Conservation (phyloP, 2,888 invertebrate genomes). For the Drosophila eohydei region DNA sequence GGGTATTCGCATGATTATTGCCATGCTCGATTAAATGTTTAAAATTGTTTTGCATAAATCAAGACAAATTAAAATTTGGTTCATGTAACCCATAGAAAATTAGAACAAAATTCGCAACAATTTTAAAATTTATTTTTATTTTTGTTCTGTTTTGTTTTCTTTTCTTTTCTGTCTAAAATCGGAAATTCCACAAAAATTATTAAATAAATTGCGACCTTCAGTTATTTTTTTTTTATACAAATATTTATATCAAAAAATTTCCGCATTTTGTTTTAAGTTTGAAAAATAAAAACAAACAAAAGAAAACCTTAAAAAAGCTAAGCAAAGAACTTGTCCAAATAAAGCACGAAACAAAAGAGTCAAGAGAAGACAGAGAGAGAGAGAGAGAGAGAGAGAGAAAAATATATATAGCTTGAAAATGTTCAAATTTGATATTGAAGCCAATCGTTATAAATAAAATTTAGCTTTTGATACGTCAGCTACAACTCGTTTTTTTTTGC, state of each 20-base stretch:
- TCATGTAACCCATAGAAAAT: not conserved
- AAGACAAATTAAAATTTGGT: slow-evolving; percentile 32
- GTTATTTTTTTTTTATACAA: slow-evolving; percentile 11
- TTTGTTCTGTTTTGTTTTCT: not conserved
- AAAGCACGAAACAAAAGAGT: slow-evolving; percentile 16
- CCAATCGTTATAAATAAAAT: slow-evolving; percentile 21
- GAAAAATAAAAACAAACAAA: slow-evolving; percentile 28
- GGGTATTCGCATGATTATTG: slow-evolving; percentile 24
- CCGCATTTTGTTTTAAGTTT: slow-evolving; percentile 41
- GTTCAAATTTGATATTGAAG: slow-evolving; percentile 43
- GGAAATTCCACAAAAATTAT: slow-evolving; percentile 25
- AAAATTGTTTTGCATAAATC: slow-evolving; percentile 46
- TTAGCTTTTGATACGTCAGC: slow-evolving; percentile 20
- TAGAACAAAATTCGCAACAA: slow-evolving; percentile 2
- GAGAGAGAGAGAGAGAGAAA: not conserved
- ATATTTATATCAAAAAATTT: slow-evolving; percentile 34
- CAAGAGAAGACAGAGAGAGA: not conserved
- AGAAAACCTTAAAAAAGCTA: slow-evolving; percentile 33
- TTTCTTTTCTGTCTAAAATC: slow-evolving; percentile 10
- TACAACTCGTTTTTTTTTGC: slow-evolving; percentile 48
- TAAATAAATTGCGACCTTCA: slow-evolving; percentile 37
- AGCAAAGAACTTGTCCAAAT: slow-evolving; percentile 49
- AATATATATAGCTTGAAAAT: slow-evolving; percentile 26
- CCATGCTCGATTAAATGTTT: slow-evolving; percentile 60
- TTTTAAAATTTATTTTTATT: not conserved